Evolutionary conservation across 2,888 invertebrate genomes (phyloP), one percentile per base, ranked within the genome.

Genomic region (Empis livida): DNA sequence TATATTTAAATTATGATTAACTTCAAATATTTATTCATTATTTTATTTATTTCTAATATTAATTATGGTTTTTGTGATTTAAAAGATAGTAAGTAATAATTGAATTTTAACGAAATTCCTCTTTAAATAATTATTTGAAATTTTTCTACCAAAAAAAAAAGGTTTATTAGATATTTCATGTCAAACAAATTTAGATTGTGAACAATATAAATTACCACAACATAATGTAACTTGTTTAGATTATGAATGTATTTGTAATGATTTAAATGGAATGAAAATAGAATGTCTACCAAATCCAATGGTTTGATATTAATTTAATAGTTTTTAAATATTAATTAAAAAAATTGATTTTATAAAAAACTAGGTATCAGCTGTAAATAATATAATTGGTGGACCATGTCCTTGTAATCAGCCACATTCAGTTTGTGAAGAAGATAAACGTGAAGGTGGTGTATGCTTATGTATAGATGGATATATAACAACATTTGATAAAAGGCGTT

Each of bases 371-470:
- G 14, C 14, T 10, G 20, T 23, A 20, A 41, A 41, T 27, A 67
- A 67, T 48, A 56, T 65, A 15, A 58, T 67, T 41, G 63, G 63
- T 10, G 65, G 67, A 4, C 53, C 57, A 5, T 67, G 67, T 46
- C 61, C 61, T 10, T 67, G 68, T 44, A 45, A 13, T 9, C 57
- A 57, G 46, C 52, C 53, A 4, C 30, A 61, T 49, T 48, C 65
- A 15, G 55, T 56, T 43, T 67, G 67, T 54, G 54, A 60, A 42
- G 11, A 17, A 2, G 40, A 31, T 3, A 30, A 4, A 6, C 6
- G 5, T 3, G 5, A 46, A 14, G 42, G 54, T 42, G 45, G 61
- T 9, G 56, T 59, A 43, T 67, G 67, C 48, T 59, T 55, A 49
- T 67, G 68, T 39, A 40, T 48, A 23, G 30, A 15, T 5, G 46